These are phyloP conservation scores for Nothobranchius furzeri DNA, from an alignment of 2,113 vertebrate genomes.

Conservation along the genomic window DNA sequence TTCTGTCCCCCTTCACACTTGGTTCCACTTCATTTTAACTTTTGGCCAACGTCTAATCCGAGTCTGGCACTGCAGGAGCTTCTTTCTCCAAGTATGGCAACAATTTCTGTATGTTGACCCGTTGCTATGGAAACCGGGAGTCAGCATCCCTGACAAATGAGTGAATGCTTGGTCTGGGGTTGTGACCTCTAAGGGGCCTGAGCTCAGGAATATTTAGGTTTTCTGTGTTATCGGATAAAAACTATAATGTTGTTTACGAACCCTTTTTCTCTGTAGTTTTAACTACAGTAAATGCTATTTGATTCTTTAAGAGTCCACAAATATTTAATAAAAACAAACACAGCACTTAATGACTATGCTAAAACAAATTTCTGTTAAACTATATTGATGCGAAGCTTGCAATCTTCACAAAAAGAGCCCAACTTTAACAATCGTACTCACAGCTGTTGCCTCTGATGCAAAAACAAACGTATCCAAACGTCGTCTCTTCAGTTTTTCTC, in stretches of 20 bases:
- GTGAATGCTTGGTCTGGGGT: slow-evolving; percentile 35
- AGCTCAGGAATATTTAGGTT: slow-evolving; percentile 34
- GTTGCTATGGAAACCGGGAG: slow-evolving; percentile 50
- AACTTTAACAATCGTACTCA: slow-evolving; percentile 19
- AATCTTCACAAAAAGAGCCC: background rate
- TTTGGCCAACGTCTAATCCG: slow-evolving; percentile 36
- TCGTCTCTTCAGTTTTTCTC: background rate
- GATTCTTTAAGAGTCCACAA: background rate
- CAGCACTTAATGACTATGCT: too few relatives aligned
- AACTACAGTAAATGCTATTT: too few relatives aligned
- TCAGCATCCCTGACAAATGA: slow-evolving; percentile 48
- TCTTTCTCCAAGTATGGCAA: slow-evolving; percentile 67
- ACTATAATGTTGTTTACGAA: too few relatives aligned
- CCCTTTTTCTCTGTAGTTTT: background rate
- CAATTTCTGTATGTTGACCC: slow-evolving; percentile 31
- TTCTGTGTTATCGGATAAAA: slow-evolving; percentile 38
- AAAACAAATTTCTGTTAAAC: background rate
- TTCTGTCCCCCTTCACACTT: slow-evolving; percentile 43
- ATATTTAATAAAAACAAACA: too few relatives aligned
- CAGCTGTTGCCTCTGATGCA: slow-evolving; percentile 8
- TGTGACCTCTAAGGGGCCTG: slow-evolving; percentile 33
- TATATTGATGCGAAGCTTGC: background rate
- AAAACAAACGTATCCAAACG: background rate
- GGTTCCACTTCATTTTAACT: slow-evolving; percentile 57
- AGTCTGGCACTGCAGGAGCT: slow-evolving; percentile 25